phyloP scores from a whole-genome alignment of 2,888 invertebrate genomes.

The Napeogenes inachia region DNA sequence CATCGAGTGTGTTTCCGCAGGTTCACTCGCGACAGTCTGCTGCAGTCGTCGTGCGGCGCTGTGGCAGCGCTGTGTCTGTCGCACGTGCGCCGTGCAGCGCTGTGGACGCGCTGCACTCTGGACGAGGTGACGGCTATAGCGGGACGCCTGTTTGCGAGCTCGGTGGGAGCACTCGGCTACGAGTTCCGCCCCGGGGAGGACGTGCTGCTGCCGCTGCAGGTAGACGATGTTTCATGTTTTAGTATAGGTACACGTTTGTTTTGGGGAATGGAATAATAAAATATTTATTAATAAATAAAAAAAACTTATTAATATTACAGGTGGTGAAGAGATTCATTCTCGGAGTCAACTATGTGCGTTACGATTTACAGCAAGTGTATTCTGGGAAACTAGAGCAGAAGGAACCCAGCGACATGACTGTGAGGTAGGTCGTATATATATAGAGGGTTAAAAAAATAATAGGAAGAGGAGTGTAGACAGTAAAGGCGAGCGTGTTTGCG shows the following conservation, averaged over 20 bases:
- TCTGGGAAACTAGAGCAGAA: constrained; percentile 70
- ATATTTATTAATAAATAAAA: neutral
- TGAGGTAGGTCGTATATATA: constrained; percentile 48
- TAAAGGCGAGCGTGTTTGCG: too few species aligned
- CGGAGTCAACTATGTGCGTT: constrained; percentile 65
- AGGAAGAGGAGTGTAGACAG: too few species aligned
- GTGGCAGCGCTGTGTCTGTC: constrained; percentile 78
- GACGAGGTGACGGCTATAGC: constrained; percentile 72
- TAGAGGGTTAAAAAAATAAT: too few species aligned
- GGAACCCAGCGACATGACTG: constrained; percentile 54
- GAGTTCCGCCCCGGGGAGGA: constrained; percentile 77
- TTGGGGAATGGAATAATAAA: too few species aligned
- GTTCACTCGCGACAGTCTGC: constrained; percentile 69
- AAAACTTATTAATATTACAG: constrained; percentile 35
- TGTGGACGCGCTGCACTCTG: constrained; percentile 78
- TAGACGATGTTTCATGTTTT: constrained; percentile 22
- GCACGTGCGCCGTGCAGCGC: constrained; percentile 72
- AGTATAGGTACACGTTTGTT: too few species aligned
- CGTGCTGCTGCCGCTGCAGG: constrained; percentile 68
- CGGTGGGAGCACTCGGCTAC: constrained; percentile 70
- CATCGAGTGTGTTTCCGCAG: constrained; percentile 34
- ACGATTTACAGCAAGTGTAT: constrained; percentile 63
- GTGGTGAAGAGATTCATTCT: constrained; percentile 60
- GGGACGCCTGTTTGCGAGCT: constrained; percentile 68
- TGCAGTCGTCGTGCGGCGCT: constrained; percentile 76